Conservation (phyloP, 2,113 vertebrate genomes). For the Trichechus manatus region DNA sequence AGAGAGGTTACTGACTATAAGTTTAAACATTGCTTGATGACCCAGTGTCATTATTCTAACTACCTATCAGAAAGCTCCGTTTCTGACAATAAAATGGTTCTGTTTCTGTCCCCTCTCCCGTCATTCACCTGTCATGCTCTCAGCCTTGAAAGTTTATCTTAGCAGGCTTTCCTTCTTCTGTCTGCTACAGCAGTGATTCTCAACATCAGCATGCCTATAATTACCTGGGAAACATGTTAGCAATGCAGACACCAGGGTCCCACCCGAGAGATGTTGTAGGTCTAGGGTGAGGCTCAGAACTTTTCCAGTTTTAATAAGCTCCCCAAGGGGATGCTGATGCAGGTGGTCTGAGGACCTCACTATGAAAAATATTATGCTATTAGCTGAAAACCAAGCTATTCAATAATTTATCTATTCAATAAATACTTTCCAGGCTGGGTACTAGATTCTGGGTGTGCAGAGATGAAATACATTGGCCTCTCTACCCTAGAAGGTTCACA, state of each 20-base stretch:
- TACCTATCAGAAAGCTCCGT: neutral
- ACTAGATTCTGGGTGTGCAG: neutral
- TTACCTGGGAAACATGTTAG: neutral
- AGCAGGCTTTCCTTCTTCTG: rapidly evolving
- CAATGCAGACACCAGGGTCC: neutral
- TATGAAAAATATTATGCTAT: neutral
- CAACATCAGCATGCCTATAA: neutral
- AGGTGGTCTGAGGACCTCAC: slow-evolving; percentile 60
- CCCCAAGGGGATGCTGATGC: slow-evolving; percentile 33
- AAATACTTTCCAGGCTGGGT: slow-evolving; percentile 36
- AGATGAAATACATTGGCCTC: neutral
- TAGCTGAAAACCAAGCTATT: slow-evolving; percentile 51
- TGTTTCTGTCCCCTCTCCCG: no score
- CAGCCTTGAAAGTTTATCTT: neutral
- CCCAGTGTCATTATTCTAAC: neutral
- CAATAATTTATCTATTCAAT: neutral
- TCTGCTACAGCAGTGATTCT: neutral
- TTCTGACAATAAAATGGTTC: neutral
- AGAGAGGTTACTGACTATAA: neutral
- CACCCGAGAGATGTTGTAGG: neutral
- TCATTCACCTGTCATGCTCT: neutral
- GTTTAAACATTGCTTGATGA: neutral
- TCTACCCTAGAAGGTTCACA: neutral
- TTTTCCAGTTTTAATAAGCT: neutral
- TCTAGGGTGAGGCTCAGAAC: slow-evolving; percentile 44